Evolutionary conservation across 1,140 invertebrate genomes (phyloP).

Genomic region (Arion vulgaris): DNA sequence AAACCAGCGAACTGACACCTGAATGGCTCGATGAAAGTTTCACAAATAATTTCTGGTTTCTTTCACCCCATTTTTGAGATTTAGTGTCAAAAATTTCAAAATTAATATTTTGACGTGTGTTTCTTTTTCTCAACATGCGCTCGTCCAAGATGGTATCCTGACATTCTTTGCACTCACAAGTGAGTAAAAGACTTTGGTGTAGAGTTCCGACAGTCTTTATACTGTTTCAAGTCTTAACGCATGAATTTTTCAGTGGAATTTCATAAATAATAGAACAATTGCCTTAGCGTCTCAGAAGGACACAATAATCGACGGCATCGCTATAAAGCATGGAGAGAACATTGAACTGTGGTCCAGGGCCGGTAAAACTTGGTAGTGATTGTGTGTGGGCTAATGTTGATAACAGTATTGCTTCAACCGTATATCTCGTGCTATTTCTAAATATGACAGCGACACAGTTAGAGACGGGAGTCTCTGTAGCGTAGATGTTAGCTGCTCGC

Average conservation of each 20-base stretch:
- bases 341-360: not conserved
- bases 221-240: constrained; percentile 47
- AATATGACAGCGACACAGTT: too few species aligned
- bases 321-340: not conserved
- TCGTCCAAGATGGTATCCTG: not conserved
- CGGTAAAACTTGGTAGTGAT: not conserved
- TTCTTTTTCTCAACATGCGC: not conserved
- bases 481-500: too few species aligned
- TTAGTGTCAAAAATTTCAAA: not conserved
- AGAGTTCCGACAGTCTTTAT: constrained; percentile 43
- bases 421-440: not conserved
- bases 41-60: not conserved
- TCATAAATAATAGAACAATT: constrained; percentile 55
- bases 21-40: too few species aligned
- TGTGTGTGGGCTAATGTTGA: not conserved
- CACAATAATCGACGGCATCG: constrained; percentile 24
- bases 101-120: not conserved
- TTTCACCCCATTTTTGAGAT: not conserved
- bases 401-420: not conserved
- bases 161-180: not conserved
- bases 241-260: constrained; percentile 56
- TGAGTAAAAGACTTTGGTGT: constrained; percentile 1
- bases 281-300: constrained; percentile 35
- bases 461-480: not conserved
- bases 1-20: not conserved